Evolutionary conservation across 1,140 invertebrate species (phyloP), one percentile per base, ranked within the genome.

Genomic region (Matsumurasca onukii): DNA sequence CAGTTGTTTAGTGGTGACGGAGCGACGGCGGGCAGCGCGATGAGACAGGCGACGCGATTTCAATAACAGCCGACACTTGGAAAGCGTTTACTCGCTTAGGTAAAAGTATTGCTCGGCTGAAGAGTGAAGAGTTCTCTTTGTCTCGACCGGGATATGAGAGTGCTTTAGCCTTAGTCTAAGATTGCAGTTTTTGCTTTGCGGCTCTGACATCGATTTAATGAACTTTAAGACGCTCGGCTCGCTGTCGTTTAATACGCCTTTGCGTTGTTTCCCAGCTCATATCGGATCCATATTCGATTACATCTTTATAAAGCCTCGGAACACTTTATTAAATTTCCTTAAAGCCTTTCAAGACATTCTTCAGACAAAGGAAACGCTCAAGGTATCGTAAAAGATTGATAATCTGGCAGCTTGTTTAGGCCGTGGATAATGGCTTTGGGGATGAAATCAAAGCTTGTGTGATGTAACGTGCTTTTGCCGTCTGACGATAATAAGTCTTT

Each of bases 221-320:
- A 52, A 52, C 49, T 52, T 13, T n/a, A 22, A 52, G 49, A 13
- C 5, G 49, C 49, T 52, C 49, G 13, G 34, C 34, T 17, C 34
- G 34, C 34, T 39, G 49, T 13, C 22, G 49, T 52, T 52, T 52
- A 52, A 52, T 52, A 52, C 22, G 12, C 49, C 20, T 52, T 52
- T 52, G 20, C 49, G 49, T 20, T 52, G 49, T 52, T 52, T 24
- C 12, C 20, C 12, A 5, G 49, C 49, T 52, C 49, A 20, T 52
- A 52, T 52, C 49, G 49, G 49, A 52, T 52, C 49, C 20, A 52
- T 52, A 52, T 52, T 52, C 49, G 49, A 52, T 52, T 52, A 52
- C 49, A 52, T 52, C 49, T 52, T 52, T 52, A 52, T 52, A 52
- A 52, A 52, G 49, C 49, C 49, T 52, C 20, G 13, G 3, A 52